Conservation (phyloP, 2,113 vertebrate genomes). For the Melospiza georgiana region DNA sequence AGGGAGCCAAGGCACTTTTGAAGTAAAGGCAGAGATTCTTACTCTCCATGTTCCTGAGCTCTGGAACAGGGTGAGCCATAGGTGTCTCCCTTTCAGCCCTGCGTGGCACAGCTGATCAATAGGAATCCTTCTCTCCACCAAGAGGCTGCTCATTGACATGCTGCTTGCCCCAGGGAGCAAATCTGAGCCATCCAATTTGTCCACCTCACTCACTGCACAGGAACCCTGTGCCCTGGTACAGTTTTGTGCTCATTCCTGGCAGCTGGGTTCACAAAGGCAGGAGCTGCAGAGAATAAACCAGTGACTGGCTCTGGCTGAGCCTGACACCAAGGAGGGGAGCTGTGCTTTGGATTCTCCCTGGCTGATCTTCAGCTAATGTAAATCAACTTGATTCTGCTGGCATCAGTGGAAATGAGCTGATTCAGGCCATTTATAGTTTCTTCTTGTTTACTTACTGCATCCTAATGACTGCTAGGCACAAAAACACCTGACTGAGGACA, state of each 20-base stretch:
- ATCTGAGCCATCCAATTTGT: not conserved
- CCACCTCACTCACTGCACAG: not conserved
- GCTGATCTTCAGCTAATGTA: not conserved
- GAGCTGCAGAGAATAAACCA: not conserved
- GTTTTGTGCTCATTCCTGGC: not conserved
- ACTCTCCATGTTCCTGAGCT: not conserved
- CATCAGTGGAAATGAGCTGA: not conserved
- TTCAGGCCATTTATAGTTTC: not conserved
- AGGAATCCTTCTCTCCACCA: not conserved
- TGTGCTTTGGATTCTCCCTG: not conserved
- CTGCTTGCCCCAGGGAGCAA: not conserved
- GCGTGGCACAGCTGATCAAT: not conserved
- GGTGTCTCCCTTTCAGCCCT: not conserved
- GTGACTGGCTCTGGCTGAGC: not conserved
- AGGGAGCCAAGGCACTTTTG: not conserved
- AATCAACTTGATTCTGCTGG: not conserved
- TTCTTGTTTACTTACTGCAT: constrained; percentile 23
- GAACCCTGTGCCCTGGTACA: not conserved
- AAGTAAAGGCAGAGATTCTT: not conserved
- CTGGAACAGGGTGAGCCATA: fast-evolving
- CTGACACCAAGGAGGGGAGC: fast-evolving
- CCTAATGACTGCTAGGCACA: not conserved
- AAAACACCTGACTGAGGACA: not conserved
- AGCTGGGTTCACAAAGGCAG: not conserved
- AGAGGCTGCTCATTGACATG: not conserved